Base-by-base conservation (phyloP, 2,113 vertebrate genomes). In the Taxidea taxus region DNA sequence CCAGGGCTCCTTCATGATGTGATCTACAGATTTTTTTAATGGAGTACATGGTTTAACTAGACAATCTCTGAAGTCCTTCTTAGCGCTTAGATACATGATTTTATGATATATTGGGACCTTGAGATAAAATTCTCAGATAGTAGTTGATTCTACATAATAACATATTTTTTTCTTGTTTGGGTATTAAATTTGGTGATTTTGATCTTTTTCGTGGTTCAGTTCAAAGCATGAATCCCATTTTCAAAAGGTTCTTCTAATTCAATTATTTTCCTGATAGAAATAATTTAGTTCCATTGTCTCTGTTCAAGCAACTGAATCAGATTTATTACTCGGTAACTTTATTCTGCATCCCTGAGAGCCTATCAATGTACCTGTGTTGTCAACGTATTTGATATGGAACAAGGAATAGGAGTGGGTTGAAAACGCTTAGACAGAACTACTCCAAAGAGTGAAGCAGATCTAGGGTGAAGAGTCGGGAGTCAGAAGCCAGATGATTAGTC, bases 241-340 rank as follows among this genome's bases (percentile, higher is more conserved):
- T 94, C 34, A 64, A 90, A 68, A 70, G 16, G 6, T 93, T 85
- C 31, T 93, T 95, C 68, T 77, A 89, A 92, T 85, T 86, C 44
- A 91, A 4, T 96, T 25, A 83, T 86, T 97, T 96, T 90, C 60
- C 60, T 54, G 31, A 93, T 14, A 92, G 60, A 88, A 54, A 58
- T 81, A 87, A 92, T 72, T 90, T 56, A 92, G 88, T 74, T 96
- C 8, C 72, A 90, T 86, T 87, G 64, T 95, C 31, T 94, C n/a
- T 93, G 47, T 82, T 95, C 49, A 94, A 90, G 83, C 12, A 91
- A 87, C 25, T 68, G 34, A 27, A 56, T 95, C 34, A 58, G 70
- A 92, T 94, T 90, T 88, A 75, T 85, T 93, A 37, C 51, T 87
- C 20, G 27, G 54, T 66, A 56, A 56, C 74, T 75, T 96, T 81